Evolutionary conservation across 2,113 vertebrate genomes (phyloP).

Genomic region (Electrona antarctica): DNA sequence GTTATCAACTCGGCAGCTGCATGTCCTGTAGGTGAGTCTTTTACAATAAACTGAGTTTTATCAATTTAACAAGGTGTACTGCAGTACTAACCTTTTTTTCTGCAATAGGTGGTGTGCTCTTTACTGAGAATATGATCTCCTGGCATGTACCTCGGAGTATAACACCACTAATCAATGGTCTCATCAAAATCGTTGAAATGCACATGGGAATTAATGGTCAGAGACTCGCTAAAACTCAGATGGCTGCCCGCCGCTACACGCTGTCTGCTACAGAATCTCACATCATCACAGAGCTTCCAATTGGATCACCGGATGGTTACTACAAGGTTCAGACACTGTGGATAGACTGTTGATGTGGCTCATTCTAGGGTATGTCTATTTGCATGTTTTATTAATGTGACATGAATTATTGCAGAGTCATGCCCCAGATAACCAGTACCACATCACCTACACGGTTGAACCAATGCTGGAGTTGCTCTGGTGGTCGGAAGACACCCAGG

Average conservation of each 20-base stretch:
- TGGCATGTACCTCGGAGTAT: constrained; percentile 82
- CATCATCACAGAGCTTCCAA: constrained; percentile 77
- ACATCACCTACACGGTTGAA: constrained; percentile 71
- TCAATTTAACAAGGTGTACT: not conserved
- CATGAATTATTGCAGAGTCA: constrained; percentile 72
- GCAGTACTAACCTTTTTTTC: not conserved
- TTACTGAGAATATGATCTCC: constrained; percentile 65
- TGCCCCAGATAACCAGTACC: constrained; percentile 68
- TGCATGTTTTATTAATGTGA: constrained; percentile 41
- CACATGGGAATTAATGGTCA: constrained; percentile 80
- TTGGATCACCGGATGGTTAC: constrained; percentile 82
- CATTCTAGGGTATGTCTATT: not conserved
- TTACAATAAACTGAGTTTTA: not conserved
- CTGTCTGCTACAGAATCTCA: constrained; percentile 64
- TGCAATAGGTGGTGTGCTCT: constrained; percentile 77
- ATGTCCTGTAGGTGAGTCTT: constrained; percentile 71
- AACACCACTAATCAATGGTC: constrained; percentile 48
- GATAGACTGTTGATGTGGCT: not conserved
- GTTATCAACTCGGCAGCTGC: constrained; percentile 63
- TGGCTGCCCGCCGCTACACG: constrained; percentile 70
- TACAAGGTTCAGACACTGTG: constrained; percentile 78
- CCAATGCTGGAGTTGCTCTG: constrained; percentile 79
- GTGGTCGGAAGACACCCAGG: constrained; percentile 39
- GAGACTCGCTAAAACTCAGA: constrained; percentile 72
- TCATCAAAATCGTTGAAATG: constrained; percentile 66